Percentiles rank a stretch among this genome's conserved stretches.
Conservation (phyloP, 2,888 invertebrate species). For the Epinotia bilunana region DNA sequence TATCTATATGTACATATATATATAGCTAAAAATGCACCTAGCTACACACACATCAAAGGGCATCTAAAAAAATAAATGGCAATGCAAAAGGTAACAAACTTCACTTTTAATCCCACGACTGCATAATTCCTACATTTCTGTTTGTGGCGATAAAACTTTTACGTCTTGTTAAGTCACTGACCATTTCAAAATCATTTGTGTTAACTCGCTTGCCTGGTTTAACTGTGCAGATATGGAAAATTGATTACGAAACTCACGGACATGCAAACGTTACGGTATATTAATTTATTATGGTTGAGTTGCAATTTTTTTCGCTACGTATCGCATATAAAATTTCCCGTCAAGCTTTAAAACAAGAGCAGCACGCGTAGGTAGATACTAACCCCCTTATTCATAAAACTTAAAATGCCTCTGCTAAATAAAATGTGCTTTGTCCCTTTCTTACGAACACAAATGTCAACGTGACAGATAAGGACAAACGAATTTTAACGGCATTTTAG, state of each 20-base stretch:
- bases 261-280: conserved; percentile 62
- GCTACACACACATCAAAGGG: neutral
- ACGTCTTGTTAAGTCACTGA: conserved; percentile 73
- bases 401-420: too few relatives aligned
- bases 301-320: conserved; percentile 54
- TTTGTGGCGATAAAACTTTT: conserved; percentile 39
- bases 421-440: too few relatives aligned
- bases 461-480: too few relatives aligned
- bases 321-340: conserved; percentile 57
- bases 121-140: conserved; percentile 18
- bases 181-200: conserved; percentile 74
- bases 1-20: too few relatives aligned
- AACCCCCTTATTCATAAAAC: too few relatives aligned
- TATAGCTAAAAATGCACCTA: neutral
- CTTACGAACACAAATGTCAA: too few relatives aligned
- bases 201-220: conserved; percentile 59
- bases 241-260: conserved; percentile 69
- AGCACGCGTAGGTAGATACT: neutral
- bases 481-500: too few relatives aligned
- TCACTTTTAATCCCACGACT: conserved; percentile 16
- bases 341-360: conserved; percentile 48
- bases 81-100: neutral
- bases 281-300: conserved; percentile 60
- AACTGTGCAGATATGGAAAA: conserved; percentile 59
- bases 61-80: neutral